Conservation (phyloP, 2,888 invertebrate genomes). For the Phanerotoma sp. region DNA sequence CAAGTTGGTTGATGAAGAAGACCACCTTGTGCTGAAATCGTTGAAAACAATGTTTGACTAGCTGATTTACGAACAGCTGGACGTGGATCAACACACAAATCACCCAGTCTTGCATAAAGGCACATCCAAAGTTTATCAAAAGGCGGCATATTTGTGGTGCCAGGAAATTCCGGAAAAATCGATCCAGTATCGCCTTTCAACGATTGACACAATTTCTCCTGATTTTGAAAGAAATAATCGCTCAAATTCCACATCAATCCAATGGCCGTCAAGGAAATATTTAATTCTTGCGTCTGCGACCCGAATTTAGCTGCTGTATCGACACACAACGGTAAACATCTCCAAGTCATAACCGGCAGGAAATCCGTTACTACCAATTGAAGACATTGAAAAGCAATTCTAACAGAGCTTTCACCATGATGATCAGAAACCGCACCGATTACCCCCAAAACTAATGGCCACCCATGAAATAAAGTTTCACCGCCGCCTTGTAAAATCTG, state of each 20-base stretch:
- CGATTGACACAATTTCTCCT: constrained; percentile 76
- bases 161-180: constrained; percentile 82
- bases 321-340: constrained; percentile 86
- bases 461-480: constrained; percentile 89
- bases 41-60: constrained; percentile 96
- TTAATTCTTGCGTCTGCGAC: constrained; percentile 92
- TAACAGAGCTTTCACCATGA: constrained; percentile 88
- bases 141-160: constrained; percentile 80
- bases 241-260: constrained; percentile 99
- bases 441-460: constrained; percentile 92
- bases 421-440: constrained; percentile 94
- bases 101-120: constrained; percentile 81
- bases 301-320: constrained; percentile 96
- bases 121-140: constrained; percentile 97
- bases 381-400: constrained; percentile 94
- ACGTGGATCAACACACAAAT: constrained; percentile 90
- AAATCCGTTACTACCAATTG: constrained; percentile 95
- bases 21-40: constrained; percentile 93
- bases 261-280: constrained; percentile 95
- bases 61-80: constrained; percentile 97
- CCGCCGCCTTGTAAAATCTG: constrained; percentile 91
- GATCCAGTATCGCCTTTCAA: constrained; percentile 69
- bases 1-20: constrained; percentile 86
- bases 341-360: constrained; percentile 87
- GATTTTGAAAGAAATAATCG: constrained; percentile 95